These are phyloP conservation scores for Galerucella calmariensis DNA, from an alignment of 2,888 invertebrate species.

Conservation along the genomic window DNA sequence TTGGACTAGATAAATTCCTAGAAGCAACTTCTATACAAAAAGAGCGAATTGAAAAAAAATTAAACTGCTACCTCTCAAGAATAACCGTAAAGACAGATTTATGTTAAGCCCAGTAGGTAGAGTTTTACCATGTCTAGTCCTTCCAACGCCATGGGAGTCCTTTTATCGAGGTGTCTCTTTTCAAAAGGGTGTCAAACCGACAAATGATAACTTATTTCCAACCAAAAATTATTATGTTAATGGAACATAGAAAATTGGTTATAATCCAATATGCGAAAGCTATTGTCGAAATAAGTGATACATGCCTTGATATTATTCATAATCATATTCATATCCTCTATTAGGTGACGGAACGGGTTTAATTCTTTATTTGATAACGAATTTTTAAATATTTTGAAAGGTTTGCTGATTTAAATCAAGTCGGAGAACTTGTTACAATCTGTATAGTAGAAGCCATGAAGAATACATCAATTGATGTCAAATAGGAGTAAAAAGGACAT, in stretches of 20 bases:
- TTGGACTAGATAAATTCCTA: slow-evolving; percentile 7
- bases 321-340: slow-evolving; percentile 6
- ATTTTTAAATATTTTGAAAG: slow-evolving; percentile 12
- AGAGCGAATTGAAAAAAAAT: slow-evolving; percentile 1
- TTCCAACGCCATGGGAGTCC: slow-evolving; percentile 59
- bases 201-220: slow-evolving; percentile 61
- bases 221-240: slow-evolving; percentile 50
- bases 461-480: too few species aligned
- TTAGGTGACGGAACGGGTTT: not conserved
- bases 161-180: slow-evolving; percentile 51
- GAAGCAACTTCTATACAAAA: not conserved
- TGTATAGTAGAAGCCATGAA: too few species aligned
- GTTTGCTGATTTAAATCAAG: not conserved
- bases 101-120: slow-evolving; percentile 55
- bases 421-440: not conserved
- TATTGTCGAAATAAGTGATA: slow-evolving; percentile 13
- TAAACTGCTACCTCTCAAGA: slow-evolving; percentile 10
- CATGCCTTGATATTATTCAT: not conserved
- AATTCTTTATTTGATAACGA: not conserved
- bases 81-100: slow-evolving; percentile 11
- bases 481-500: too few species aligned
- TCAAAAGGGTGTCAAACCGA: slow-evolving; percentile 58
- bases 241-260: slow-evolving; percentile 26
- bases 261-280: slow-evolving; percentile 11
- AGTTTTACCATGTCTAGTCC: slow-evolving; percentile 61